Percentiles rank a stretch among this genome's conserved stretches.
Evolutionary conservation across 1,140 invertebrate genomes (phyloP).

Genomic region (Thaumatotibia leucotreta): DNA sequence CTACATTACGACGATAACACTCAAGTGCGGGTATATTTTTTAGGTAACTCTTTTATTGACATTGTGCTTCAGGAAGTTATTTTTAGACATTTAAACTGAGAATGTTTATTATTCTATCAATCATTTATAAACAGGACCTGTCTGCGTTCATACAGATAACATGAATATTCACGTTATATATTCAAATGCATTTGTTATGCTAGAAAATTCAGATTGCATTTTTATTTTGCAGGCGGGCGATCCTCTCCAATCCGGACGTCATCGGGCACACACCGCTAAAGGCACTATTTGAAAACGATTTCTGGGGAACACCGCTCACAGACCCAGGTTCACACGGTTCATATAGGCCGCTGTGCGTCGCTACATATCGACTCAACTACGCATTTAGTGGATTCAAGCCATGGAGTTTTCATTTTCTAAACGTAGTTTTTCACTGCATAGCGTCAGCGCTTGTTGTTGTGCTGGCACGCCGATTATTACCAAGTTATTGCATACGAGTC

Average conservation of each 20-base stretch:
- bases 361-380: conserved; percentile 96
- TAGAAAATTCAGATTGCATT: conserved; percentile 14
- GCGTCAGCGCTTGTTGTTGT: conserved; percentile 88
- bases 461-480: conserved; percentile 81
- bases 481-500: conserved; percentile 78
- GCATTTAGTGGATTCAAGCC: conserved; percentile 90
- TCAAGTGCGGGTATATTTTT: background rate
- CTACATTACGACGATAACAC: background rate
- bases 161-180: background rate
- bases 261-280: conserved; percentile 85
- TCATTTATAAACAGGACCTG: background rate
- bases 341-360: conserved; percentile 93
- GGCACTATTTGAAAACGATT: conserved; percentile 89
- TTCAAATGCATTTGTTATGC: background rate
- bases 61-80: background rate
- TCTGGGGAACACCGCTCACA: conserved; percentile 93
- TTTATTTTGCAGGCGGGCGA: conserved; percentile 87
- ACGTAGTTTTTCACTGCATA: conserved; percentile 90
- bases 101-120: background rate
- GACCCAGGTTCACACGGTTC: conserved; percentile 94
- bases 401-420: conserved; percentile 94
- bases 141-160: background rate
- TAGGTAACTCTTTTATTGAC: background rate
- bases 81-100: background rate
- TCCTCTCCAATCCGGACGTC: conserved; percentile 91